Conservation (phyloP, 2,113 vertebrate genomes). For the Leptocoma aspasia region DNA sequence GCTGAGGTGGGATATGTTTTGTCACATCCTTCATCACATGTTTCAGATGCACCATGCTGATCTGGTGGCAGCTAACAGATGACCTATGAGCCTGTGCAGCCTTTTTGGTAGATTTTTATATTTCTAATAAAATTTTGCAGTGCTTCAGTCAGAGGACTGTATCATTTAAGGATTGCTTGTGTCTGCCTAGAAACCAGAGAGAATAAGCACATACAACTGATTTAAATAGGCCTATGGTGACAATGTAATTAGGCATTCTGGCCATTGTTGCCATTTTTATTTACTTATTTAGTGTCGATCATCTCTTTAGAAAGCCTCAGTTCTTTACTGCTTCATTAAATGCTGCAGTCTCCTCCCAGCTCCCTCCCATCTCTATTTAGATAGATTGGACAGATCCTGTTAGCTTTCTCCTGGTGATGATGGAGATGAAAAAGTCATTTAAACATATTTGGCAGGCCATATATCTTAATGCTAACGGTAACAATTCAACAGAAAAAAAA, state of each 20-base stretch:
- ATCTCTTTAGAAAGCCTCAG: not conserved
- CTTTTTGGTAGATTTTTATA: not conserved
- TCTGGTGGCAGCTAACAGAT: not conserved
- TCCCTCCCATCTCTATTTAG: not conserved
- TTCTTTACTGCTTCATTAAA: constrained; percentile 16
- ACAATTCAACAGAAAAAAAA: not conserved
- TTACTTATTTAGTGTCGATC: not conserved
- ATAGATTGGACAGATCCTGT: not conserved
- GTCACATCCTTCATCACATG: not conserved
- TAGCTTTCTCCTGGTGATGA: not conserved
- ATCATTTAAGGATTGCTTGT: not conserved
- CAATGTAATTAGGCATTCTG: not conserved
- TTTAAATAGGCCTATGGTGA: not conserved
- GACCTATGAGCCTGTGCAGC: not conserved
- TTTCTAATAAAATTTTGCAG: not conserved
- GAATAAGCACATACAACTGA: not conserved
- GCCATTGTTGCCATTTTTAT: not conserved
- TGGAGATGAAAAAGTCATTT: constrained; percentile 19
- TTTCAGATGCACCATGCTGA: not conserved
- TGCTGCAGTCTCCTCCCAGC: not conserved
- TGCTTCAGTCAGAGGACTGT: not conserved
- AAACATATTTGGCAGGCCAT: constrained; percentile 34
- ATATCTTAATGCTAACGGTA: constrained; percentile 9
- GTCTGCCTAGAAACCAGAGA: not conserved
- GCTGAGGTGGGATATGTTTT: not conserved